Evolutionary conservation across 2,113 vertebrate species (phyloP), one percentile per base, ranked within the genome.

Genomic region (Apteryx mantelli): DNA sequence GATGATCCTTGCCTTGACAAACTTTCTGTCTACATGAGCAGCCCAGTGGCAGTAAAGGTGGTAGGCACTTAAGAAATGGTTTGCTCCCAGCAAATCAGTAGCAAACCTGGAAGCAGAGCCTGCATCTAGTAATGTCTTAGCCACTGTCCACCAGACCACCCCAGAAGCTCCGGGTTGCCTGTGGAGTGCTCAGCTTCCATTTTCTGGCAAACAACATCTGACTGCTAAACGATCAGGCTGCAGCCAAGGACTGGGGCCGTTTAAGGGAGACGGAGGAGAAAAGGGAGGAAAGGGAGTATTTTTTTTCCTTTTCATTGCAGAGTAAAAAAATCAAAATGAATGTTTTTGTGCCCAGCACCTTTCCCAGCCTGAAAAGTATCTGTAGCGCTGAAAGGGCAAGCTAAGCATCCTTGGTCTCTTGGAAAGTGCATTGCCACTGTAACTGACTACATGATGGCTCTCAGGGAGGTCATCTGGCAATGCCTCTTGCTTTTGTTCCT

Each of bases 151-250:
- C 17, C 9, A 0, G 0, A 86, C 11, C 18, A 60, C 19, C 22
- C 18, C 9, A 8, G 22, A 4, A 2, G 40, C 69, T 84, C 22
- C 16, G 10, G 63, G 36, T 30, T 13, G 13, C 52, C 58, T 40
- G 26, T 0, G 2, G 40, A 7, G 2, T 20, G 0, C 0, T 69
- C 0, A 0, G 10, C 42, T 64, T 58, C 16, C 7, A 11, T 56
- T 86, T 77, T 42, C 44, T 85, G 52, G 36, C 78, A 81, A 81
- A 81, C 11, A 13, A 28, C 28, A 65, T 30, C n/a, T 65, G 60
- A 20, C 44, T 77, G 4, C 28, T 30, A 21, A 36, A 25, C 5
- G 1, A 32, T 25, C 21, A 24, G 5, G 11, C 9, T 0, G 0
- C 15, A 74, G n/a, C 8, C 70, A 70, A 11, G 14, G 36, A 53